phyloP scores from a whole-genome alignment of 2,113 vertebrate species.

The Pygoscelis antarcticus region DNA sequence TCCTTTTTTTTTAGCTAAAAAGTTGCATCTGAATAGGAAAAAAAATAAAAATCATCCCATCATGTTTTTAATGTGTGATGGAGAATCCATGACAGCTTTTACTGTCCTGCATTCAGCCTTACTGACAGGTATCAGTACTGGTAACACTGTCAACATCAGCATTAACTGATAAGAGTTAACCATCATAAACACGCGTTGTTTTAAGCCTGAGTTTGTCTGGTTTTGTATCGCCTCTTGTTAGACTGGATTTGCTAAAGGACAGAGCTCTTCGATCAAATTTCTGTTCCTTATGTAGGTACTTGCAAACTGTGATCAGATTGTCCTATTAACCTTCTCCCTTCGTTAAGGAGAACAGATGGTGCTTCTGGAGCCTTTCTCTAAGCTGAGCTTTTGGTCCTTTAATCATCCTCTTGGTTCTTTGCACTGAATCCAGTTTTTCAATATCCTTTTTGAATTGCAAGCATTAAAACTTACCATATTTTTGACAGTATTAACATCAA shows the following conservation, averaged over 20 bases:
- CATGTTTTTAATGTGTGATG: background rate
- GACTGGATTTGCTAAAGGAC: background rate
- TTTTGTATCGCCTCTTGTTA: background rate
- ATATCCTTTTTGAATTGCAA: background rate
- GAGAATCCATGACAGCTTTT: background rate
- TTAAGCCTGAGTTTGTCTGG: background rate
- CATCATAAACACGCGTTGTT: background rate
- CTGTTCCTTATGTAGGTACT: constrained; percentile 1
- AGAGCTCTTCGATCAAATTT: background rate
- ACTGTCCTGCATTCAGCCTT: background rate
- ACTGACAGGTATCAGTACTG: background rate
- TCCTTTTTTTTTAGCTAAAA: background rate
- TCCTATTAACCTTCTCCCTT: constrained; percentile 61
- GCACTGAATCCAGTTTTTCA: background rate
- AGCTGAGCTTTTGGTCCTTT: constrained; percentile 26
- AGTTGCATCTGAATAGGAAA: background rate
- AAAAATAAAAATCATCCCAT: background rate
- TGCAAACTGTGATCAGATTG: constrained; percentile 35
- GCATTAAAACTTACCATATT: background rate
- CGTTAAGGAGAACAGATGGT: constrained; percentile 50
- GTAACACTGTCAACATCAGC: background rate
- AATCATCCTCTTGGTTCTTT: constrained; percentile 19
- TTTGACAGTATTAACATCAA: background rate
- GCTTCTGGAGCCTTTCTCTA: constrained; percentile 23
- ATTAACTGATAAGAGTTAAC: background rate